phyloP scores from a whole-genome alignment of 2,888 invertebrate genomes.

The Apodemia duryi region DNA sequence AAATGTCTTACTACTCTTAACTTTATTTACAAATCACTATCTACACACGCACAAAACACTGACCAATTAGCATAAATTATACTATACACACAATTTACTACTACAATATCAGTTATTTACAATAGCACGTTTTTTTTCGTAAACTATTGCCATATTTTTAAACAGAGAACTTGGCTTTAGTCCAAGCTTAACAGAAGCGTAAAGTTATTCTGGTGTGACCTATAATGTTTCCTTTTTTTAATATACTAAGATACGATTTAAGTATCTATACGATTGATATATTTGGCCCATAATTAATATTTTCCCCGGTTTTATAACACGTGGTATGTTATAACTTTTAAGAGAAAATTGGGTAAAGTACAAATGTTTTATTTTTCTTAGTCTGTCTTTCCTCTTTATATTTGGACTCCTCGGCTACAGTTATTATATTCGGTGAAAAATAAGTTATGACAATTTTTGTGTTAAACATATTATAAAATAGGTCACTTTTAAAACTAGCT shows the following conservation, averaged over 20 bases:
- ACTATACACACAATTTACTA: constrained; percentile 72
- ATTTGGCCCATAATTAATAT: background rate
- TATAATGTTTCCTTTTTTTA: constrained; percentile 2
- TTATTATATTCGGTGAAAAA: no score
- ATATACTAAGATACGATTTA: background rate
- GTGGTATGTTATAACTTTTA: background rate
- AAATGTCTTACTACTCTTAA: constrained; percentile 27
- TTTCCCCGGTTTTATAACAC: background rate
- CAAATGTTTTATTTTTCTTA: no score
- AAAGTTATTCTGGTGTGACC: background rate
- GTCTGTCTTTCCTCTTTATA: no score
- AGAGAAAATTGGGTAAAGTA: background rate
- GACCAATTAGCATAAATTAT: constrained; percentile 57
- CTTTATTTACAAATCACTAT: constrained; percentile 56
- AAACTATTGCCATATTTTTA: background rate
- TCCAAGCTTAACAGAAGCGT: background rate
- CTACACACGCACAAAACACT: constrained; percentile 76
- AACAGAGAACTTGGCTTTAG: background rate
- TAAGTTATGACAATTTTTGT: no score
- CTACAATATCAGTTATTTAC: constrained; percentile 66
- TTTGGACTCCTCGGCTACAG: no score
- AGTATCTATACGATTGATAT: background rate
- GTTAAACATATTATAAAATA: no score
- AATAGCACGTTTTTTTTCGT: constrained; percentile 32
- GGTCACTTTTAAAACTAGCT: no score